Evolutionary conservation across 2,888 invertebrate species (phyloP).

Genomic region (Drosophila cracens): DNA sequence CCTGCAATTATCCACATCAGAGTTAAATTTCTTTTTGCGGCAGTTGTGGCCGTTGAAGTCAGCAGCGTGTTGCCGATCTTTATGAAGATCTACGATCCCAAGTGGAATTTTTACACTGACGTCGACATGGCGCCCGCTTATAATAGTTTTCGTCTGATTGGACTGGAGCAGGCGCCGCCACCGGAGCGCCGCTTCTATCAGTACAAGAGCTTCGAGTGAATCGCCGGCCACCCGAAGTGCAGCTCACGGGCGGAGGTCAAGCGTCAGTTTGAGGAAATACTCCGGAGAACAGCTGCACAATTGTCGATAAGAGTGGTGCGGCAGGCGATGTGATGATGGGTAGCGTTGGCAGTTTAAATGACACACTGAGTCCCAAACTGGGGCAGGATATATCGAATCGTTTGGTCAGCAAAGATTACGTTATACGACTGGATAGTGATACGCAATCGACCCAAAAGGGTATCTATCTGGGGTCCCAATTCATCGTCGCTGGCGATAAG

Average conservation of each 20-base stretch:
- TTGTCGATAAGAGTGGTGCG: constrained; percentile 51
- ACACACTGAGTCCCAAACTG: constrained; percentile 62
- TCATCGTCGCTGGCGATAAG: constrained; percentile 88
- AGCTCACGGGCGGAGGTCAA: constrained; percentile 47
- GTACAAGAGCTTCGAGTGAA: constrained; percentile 78
- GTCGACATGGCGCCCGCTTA: constrained; percentile 91
- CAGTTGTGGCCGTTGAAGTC: constrained; percentile 93
- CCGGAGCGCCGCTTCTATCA: constrained; percentile 81
- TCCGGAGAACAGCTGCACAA: constrained; percentile 63
- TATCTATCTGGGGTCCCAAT: constrained; percentile 82
- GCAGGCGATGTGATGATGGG: constrained; percentile 25
- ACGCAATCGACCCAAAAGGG: constrained; percentile 57
- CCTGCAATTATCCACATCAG: constrained; percentile 86
- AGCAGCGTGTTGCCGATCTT: constrained; percentile 91
- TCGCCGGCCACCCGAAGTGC: constrained; percentile 57
- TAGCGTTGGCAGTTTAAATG: constrained; percentile 36
- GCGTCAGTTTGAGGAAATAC: constrained; percentile 69
- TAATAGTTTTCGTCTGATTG: constrained; percentile 94
- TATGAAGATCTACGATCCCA: constrained; percentile 94
- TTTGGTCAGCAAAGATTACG: constrained; percentile 85
- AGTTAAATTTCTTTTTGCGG: constrained; percentile 91
- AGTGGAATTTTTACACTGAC: constrained; percentile 91
- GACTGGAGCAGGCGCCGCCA: constrained; percentile 91
- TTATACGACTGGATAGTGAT: constrained; percentile 85
- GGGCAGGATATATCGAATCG: constrained; percentile 60